These are phyloP conservation scores for Agriopis aurantiaria DNA, from an alignment of 2,888 invertebrate genomes.

Conservation along the genomic window DNA sequence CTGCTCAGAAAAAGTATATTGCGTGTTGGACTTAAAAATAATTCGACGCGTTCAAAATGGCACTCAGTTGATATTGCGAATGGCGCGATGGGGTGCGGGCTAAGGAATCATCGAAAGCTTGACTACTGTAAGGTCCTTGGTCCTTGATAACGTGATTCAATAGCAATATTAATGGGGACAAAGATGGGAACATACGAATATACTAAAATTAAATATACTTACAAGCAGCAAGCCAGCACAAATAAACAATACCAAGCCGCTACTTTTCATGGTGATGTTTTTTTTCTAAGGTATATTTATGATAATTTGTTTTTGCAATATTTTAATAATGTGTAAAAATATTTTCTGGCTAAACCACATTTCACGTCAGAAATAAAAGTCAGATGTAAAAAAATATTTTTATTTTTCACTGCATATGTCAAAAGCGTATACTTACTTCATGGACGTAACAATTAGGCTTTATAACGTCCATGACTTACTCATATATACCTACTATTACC, in stretches of 20 bases:
- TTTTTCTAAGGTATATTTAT: constrained; percentile 38
- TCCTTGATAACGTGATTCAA: no score
- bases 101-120: no score
- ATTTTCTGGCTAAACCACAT: constrained; percentile 14
- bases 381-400: neutral
- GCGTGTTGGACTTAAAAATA: no score
- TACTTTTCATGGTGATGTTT: constrained; percentile 66
- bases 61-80: no score
- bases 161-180: no score
- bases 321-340: constrained; percentile 21
- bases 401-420: neutral
- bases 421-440: neutral
- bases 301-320: constrained; percentile 45
- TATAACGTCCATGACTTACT: no score
- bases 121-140: no score
- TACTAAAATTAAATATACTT: constrained; percentile 43
- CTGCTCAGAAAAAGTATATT: no score
- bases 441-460: neutral
- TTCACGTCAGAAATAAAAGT: neutral
- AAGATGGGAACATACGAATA: no score
- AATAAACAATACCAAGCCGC: constrained; percentile 70
- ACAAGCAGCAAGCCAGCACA: constrained; percentile 78
- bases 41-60: no score
- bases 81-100: no score
- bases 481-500: no score